Base-by-base conservation (phyloP, 92 coral and sea anemone genomes). In the Epizoanthus fatuus region DNA sequence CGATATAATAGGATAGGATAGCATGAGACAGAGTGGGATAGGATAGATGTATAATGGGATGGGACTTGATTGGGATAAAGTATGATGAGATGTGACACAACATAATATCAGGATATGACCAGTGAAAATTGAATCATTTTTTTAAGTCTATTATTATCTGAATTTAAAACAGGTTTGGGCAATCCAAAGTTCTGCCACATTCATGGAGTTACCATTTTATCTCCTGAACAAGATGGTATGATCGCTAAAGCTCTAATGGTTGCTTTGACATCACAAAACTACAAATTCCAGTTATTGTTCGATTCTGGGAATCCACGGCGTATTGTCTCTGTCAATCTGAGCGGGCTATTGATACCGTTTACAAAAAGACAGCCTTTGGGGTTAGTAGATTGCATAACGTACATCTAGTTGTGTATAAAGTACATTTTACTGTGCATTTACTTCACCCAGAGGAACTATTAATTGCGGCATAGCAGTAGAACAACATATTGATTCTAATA, bases 171-270 rank as follows among this genome's bases (percentile, higher is more conserved):
- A 66, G 72, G 72, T 66, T 38, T 66, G 72, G 39, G 39, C 49
- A 35, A 66, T 39, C 72, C 72, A 12, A 39, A 66, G 45, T 39
- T 11, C 19, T 66, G 72, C 20, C 72, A 66, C 20, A 12, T 66
- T 66, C 72, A 66, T 11, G 72, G 72, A 12, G 72, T 66, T 16
- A 66, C 72, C 47, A 66, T 66, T 32, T 38, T 66, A 45, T 39
- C 72, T 29, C 72, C 49, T 3, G 45, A 38, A 66, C 15, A 39
- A 32, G 72, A 66, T 39, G 72, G 47, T 3, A 66, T 66, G 47
- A 66, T 66, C 72, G 72, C 72, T 0, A 66, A 66, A 44, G 72
- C 19, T 66, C 51, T 66, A 11, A 66, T 66, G 72, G n/a, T 66
- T 2, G 72, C 72, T 3, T 66, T 66, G 72, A 66, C 72, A 3